Evolutionary conservation across 1,140 invertebrate species (phyloP).

Genomic region (Drosophila kanapiae): DNA sequence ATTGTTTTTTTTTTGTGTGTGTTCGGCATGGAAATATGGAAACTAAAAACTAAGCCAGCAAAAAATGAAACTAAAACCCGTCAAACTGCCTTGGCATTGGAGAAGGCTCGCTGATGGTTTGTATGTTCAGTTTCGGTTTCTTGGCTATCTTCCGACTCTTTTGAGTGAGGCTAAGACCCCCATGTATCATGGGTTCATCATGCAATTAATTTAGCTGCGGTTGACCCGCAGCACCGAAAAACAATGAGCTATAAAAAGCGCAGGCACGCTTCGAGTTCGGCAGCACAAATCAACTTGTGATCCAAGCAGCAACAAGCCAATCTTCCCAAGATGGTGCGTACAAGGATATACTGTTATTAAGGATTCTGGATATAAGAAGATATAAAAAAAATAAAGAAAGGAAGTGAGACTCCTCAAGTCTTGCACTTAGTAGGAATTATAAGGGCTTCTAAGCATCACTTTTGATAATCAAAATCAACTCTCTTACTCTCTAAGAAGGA

Average conservation of each 20-base stretch:
- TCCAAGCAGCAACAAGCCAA: conserved; percentile 56
- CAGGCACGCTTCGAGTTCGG: conserved; percentile 46
- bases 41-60: conserved; percentile 3
- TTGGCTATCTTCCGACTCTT: conserved; percentile 40
- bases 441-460: too few relatives aligned
- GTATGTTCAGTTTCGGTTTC: conserved; percentile 11
- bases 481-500: not conserved
- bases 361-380: not conserved
- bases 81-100: conserved; percentile 72
- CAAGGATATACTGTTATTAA: not conserved
- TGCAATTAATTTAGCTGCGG: conserved; percentile 68
- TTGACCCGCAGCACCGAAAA: conserved; percentile 60
- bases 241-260: conserved; percentile 71
- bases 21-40: conserved; percentile 10
- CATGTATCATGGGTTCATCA: conserved; percentile 56
- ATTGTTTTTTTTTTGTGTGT: too few relatives aligned
- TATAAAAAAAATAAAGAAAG: not conserved
- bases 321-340: conserved; percentile 43
- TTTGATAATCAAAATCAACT: too few relatives aligned
- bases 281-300: conserved; percentile 68
- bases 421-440: too few relatives aligned
- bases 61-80: conserved; percentile 49
- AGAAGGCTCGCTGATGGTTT: conserved; percentile 24
- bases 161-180: conserved; percentile 42
- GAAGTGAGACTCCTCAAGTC: too few relatives aligned